phyloP scores from a whole-genome alignment of 2,888 invertebrate genomes.

The Apodemia zela region DNA sequence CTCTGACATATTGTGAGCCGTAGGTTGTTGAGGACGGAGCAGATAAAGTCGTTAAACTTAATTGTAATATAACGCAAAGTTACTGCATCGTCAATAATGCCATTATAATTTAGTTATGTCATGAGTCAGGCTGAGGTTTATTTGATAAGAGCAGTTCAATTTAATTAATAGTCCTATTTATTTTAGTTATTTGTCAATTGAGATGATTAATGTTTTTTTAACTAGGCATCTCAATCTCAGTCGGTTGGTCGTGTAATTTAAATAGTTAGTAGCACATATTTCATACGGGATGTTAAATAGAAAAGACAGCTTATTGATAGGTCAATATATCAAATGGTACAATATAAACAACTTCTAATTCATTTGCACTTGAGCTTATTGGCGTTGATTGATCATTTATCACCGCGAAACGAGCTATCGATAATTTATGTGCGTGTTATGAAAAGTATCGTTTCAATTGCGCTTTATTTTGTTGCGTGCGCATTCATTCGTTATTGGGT shows the following conservation, averaged over 20 bases:
- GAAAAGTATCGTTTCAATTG: constrained; percentile 10
- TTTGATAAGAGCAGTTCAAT: neutral
- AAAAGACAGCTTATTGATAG: neutral
- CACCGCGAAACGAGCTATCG: constrained; percentile 7
- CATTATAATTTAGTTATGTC: neutral
- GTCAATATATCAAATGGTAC: neutral
- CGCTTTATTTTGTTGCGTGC: constrained; percentile 7
- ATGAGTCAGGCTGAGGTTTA: neutral
- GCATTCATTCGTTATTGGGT: neutral
- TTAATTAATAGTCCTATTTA: neutral
- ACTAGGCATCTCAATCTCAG: neutral
- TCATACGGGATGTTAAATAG: constrained; percentile 1
- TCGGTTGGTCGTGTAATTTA: neutral
- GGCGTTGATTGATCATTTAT: constrained; percentile 10
- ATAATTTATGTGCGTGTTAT: neutral
- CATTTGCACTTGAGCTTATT: constrained; percentile 1
- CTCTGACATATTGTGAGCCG: constrained; percentile 4
- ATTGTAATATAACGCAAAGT: constrained; percentile 2
- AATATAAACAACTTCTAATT: constrained; percentile 3
- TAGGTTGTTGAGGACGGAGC: neutral
- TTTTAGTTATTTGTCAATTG: neutral
- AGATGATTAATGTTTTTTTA: constrained; percentile 6
- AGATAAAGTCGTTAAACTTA: neutral
- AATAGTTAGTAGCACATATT: neutral
- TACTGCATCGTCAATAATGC: neutral